Conservation (phyloP, 2,113 vertebrate genomes). For the Jacana jacana region DNA sequence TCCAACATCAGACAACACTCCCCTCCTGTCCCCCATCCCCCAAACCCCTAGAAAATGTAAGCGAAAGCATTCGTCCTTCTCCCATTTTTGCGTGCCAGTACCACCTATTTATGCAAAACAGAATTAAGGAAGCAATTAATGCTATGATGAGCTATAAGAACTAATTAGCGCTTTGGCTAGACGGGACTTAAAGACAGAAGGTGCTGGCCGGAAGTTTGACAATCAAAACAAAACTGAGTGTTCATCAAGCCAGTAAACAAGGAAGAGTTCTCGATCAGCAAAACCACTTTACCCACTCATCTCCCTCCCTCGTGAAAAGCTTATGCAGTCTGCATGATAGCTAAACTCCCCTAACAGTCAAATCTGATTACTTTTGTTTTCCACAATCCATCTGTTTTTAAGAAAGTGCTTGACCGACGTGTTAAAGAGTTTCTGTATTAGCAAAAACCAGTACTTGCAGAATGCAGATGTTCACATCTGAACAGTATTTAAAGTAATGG, state of each 20-base stretch:
- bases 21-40: no score
- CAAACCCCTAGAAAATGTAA: neutral
- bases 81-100: neutral
- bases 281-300: neutral
- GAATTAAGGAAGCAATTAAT: neutral
- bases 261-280: neutral
- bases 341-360: neutral
- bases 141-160: neutral
- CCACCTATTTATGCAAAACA: neutral
- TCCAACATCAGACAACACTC: neutral
- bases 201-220: neutral
- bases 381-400: constrained; percentile 20
- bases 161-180: neutral
- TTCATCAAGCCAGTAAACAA: constrained; percentile 2
- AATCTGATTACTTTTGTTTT: constrained; percentile 13
- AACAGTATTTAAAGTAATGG: neutral
- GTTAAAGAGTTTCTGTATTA: constrained; percentile 36
- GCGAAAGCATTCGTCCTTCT: neutral
- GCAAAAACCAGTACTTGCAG: neutral
- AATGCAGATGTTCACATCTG: neutral
- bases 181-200: constrained; percentile 3
- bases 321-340: neutral
- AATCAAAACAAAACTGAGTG: constrained; percentile 42
- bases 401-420: neutral
- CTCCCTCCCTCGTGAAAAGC: neutral